Conservation (phyloP, 2,797 vertebrate genomes). For the Anas flavirostris region DNA sequence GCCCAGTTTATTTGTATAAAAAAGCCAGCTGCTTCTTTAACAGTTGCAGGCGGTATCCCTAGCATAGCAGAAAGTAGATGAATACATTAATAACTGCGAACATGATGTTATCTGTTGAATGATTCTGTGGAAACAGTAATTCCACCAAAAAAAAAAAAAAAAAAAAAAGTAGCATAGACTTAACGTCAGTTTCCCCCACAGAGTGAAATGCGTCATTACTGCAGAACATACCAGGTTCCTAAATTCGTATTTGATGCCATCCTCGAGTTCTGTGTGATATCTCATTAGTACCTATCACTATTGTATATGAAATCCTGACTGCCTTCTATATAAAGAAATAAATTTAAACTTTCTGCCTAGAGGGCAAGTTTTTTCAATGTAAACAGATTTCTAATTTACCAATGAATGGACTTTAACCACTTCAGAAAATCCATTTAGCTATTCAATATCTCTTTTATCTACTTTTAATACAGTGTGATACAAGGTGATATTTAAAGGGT, state of each 20-base stretch:
- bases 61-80: conserved; percentile 34
- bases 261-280: not conserved
- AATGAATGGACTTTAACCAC: not conserved
- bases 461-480: not conserved
- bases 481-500: not conserved
- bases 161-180: not conserved
- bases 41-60: conserved; percentile 64
- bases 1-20: conserved; percentile 78
- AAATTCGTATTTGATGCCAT: not conserved
- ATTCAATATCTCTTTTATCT: not conserved
- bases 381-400: not conserved
- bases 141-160: conserved; percentile 13
- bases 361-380: not conserved
- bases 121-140: conserved; percentile 50
- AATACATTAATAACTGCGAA: conserved; percentile 64
- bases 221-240: not conserved
- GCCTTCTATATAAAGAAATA: not conserved
- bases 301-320: not conserved
- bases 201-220: conserved; percentile 4
- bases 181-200: not conserved
- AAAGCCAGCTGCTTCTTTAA: conserved; percentile 80
- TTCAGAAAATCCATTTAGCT: not conserved
- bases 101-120: conserved; percentile 49
- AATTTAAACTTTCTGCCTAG: not conserved
- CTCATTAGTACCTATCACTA: not conserved